Percentiles rank a stretch among this genome's conserved stretches.
These are phyloP conservation scores for Pediacus dermestoides DNA, from an alignment of 2,888 invertebrate genomes.

Conservation along the genomic window DNA sequence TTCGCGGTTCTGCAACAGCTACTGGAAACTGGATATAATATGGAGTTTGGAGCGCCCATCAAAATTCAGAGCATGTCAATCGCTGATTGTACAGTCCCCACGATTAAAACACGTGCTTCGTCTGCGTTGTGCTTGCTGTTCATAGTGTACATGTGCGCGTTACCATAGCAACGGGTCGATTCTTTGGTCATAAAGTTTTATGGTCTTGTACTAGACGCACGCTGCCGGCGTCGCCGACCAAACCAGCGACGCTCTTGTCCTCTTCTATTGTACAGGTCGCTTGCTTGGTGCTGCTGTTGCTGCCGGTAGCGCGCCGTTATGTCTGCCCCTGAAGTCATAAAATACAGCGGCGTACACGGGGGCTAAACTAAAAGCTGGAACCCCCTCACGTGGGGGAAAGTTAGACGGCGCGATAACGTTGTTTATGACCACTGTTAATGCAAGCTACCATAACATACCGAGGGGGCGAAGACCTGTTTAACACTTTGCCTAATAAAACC, in stretches of 20 bases:
- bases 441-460: constrained; percentile 9
- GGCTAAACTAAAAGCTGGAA: constrained; percentile 7
- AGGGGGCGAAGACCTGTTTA: constrained; percentile 18
- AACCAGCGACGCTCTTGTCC: constrained; percentile 32
- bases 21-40: no score
- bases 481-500: constrained; percentile 22
- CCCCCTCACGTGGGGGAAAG: constrained; percentile 10
- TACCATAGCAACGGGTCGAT: constrained; percentile 50
- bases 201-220: constrained; percentile 43
- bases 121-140: constrained; percentile 38
- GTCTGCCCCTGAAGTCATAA: constrained; percentile 44
- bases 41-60: no score
- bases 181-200: constrained; percentile 52
- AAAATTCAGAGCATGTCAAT: constrained; percentile 46
- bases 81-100: constrained; percentile 36
- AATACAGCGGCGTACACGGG: constrained; percentile 37
- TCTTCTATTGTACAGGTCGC: constrained; percentile 13
- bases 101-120: constrained; percentile 36
- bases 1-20: no score
- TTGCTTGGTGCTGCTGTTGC: constrained; percentile 35
- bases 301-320: constrained; percentile 39
- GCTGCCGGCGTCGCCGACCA: constrained; percentile 45
- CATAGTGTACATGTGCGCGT: constrained; percentile 41
- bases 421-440: constrained; percentile 23
- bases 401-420: constrained; percentile 17